phyloP scores from a whole-genome alignment of 2,888 invertebrate species.

The Alloplasta piceator region DNA sequence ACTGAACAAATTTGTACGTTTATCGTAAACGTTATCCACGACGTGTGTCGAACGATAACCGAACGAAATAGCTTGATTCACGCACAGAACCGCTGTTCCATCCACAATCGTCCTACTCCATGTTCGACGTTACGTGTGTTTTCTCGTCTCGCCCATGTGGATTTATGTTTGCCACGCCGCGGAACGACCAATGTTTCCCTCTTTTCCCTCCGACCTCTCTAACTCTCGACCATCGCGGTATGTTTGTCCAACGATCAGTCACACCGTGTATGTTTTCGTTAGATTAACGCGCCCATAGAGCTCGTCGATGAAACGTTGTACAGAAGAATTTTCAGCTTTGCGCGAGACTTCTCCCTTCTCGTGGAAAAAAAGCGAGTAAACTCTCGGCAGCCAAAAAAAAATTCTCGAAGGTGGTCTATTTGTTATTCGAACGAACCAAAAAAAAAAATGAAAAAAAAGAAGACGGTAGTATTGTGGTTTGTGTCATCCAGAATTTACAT shows the following conservation, averaged over 20 bases:
- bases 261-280: constrained; percentile 58
- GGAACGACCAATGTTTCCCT: constrained; percentile 35
- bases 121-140: constrained; percentile 5
- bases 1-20: constrained; percentile 56
- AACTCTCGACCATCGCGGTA: constrained; percentile 8
- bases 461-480: constrained; percentile 1
- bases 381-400: background rate
- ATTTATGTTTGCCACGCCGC: constrained; percentile 9
- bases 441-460: constrained; percentile 26
- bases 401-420: constrained; percentile 26
- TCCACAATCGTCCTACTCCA: constrained; percentile 10
- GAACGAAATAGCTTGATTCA: constrained; percentile 38
- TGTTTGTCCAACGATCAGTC: constrained; percentile 59
- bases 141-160: background rate
- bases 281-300: constrained; percentile 52
- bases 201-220: background rate
- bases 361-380: constrained; percentile 34
- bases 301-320: constrained; percentile 38
- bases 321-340: constrained; percentile 6
- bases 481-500: constrained; percentile 40
- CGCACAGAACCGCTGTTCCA: constrained; percentile 6
- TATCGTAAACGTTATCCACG: constrained; percentile 41
- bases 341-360: background rate
- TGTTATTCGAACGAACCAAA: constrained; percentile 17
- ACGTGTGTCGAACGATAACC: constrained; percentile 54